These are phyloP conservation scores for Fabriciana adippe DNA, from an alignment of 2,888 invertebrate species.

Conservation along the genomic window DNA sequence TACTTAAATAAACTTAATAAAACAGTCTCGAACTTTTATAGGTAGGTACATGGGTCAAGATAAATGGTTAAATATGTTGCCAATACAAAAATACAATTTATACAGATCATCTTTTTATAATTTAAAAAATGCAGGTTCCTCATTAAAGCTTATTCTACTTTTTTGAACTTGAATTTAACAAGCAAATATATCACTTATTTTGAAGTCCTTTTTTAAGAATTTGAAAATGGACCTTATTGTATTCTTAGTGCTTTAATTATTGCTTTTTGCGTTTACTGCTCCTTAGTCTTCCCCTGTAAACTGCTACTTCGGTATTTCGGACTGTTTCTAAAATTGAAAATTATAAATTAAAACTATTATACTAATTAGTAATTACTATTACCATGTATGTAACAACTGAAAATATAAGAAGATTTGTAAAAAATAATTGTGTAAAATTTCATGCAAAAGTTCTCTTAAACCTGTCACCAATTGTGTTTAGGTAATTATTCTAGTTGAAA, in stretches of 20 bases:
- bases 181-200: slow-evolving; percentile 6
- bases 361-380: background rate
- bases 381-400: background rate
- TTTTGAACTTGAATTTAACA: slow-evolving; percentile 22
- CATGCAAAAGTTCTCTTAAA: no score
- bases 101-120: slow-evolving; percentile 12
- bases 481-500: no score
- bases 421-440: no score
- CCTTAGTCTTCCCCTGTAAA: slow-evolving; percentile 59
- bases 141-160: slow-evolving; percentile 35
- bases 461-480: no score
- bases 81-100: slow-evolving; percentile 24
- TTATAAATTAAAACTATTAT: slow-evolving; percentile 9
- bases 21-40: slow-evolving; percentile 12
- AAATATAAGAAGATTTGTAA: no score
- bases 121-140: slow-evolving; percentile 33
- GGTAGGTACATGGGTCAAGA: slow-evolving; percentile 11
- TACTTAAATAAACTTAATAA: background rate
- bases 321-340: slow-evolving; percentile 61
- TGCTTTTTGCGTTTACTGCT: slow-evolving; percentile 63
- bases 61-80: slow-evolving; percentile 19
- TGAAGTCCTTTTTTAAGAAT: background rate
- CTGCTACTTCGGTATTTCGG: slow-evolving; percentile 46
- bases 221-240: slow-evolving; percentile 17
- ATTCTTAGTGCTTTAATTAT: slow-evolving; percentile 35